phyloP scores from a whole-genome alignment of 2,888 invertebrate genomes.

The Oscheius sp. region DNA sequence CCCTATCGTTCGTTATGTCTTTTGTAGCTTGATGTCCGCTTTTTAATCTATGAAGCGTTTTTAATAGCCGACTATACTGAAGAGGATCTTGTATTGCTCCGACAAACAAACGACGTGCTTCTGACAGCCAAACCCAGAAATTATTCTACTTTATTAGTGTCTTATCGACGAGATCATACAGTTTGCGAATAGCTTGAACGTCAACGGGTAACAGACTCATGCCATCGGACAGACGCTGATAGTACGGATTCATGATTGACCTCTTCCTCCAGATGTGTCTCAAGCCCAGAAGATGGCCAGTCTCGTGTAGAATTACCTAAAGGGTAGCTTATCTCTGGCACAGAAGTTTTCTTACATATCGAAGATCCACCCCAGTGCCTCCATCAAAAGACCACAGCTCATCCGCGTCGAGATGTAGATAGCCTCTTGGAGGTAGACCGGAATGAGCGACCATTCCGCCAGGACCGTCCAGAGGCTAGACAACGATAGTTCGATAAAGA shows the following conservation, averaged over 20 bases:
- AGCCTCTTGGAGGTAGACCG: constrained; percentile 65
- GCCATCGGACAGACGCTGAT: constrained; percentile 47
- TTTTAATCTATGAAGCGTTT: too few species aligned
- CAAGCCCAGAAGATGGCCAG: constrained; percentile 71
- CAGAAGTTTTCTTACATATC: constrained; percentile 30
- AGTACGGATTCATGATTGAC: constrained; percentile 70
- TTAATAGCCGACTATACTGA: too few species aligned
- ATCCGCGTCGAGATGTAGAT: constrained; percentile 69
- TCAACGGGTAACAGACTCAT: constrained; percentile 17
- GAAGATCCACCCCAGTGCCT: constrained; percentile 34
- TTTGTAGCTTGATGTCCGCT: too few species aligned
- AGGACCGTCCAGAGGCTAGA: constrained; percentile 52
- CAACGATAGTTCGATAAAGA: background rate
- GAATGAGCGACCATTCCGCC: constrained; percentile 70
- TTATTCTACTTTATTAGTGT: background rate
- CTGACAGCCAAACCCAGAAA: too few species aligned
- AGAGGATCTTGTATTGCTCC: too few species aligned
- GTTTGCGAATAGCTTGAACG: constrained; percentile 12
- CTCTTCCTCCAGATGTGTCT: constrained; percentile 59
- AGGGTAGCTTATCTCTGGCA: background rate
- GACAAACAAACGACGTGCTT: too few species aligned
- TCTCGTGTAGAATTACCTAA: constrained; percentile 69
- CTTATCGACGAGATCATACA: constrained; percentile 5
- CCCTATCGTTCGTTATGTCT: too few species aligned
- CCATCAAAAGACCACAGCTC: constrained; percentile 54